phyloP scores from a whole-genome alignment of 2,797 vertebrate species.

The Spheniscus humboldti region DNA sequence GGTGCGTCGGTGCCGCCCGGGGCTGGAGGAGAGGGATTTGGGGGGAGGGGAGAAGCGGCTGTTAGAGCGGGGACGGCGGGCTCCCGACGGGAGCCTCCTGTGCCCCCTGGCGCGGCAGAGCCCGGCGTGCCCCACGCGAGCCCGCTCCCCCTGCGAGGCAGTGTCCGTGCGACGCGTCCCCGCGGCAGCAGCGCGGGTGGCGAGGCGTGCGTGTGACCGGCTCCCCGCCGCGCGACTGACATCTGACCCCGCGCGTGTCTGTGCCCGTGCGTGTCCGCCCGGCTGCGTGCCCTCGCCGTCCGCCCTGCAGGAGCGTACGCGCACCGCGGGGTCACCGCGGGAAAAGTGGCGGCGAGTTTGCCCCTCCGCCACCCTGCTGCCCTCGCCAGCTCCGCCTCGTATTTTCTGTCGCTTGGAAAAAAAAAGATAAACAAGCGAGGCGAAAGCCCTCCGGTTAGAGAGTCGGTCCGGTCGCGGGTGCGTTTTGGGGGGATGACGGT shows the following conservation, averaged over 20 bases:
- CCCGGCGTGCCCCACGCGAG: neutral
- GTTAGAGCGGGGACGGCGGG: neutral
- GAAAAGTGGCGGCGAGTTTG: neutral
- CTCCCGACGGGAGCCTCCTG: neutral
- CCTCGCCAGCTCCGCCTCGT: neutral
- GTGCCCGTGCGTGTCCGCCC: neutral
- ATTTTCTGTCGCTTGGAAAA: neutral
- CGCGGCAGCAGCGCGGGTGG: neutral
- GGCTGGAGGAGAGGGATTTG: neutral
- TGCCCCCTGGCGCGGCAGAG: neutral
- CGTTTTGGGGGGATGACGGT: conserved; percentile 14
- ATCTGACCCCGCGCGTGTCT: neutral
- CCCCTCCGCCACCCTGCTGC: neutral
- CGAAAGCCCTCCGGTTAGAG: neutral
- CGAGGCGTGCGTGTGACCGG: neutral
- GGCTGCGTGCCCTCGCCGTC: neutral
- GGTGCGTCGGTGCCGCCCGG: neutral
- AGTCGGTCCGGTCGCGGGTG: neutral
- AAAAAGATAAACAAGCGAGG: neutral
- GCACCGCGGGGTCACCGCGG: neutral
- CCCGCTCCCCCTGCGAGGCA: neutral
- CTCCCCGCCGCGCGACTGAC: neutral
- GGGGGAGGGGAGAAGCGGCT: neutral
- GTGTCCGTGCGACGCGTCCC: neutral
- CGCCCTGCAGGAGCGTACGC: neutral